Evolutionary conservation across 2,797 vertebrate genomes (phyloP).

Genomic region (Florisuga fusca): DNA sequence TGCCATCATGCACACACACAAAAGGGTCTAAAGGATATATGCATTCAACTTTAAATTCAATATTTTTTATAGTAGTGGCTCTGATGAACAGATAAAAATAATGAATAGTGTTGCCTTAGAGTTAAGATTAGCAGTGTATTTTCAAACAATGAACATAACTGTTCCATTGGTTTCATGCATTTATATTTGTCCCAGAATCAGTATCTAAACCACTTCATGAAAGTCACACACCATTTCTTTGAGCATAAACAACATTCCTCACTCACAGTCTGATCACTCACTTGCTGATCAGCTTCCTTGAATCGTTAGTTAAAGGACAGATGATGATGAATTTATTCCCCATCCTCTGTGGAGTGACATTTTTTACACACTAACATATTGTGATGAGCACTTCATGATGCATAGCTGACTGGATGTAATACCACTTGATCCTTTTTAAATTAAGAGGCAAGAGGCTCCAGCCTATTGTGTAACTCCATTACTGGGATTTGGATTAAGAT

Average conservation of each 20-base stretch:
- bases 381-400: constrained; percentile 36
- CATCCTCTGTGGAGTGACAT: neutral
- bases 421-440: constrained; percentile 64
- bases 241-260: constrained; percentile 19
- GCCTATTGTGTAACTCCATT: constrained; percentile 51
- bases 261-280: neutral
- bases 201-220: neutral
- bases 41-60: neutral
- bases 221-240: constrained; percentile 24
- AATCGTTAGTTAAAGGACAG: neutral
- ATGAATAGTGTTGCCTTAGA: neutral
- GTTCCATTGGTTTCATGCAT: neutral
- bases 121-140: neutral
- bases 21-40: neutral
- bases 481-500: constrained; percentile 68
- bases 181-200: neutral
- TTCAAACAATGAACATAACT: neutral
- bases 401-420: constrained; percentile 39
- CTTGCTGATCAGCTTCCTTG: constrained; percentile 2
- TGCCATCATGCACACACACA: neutral
- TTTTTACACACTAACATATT: neutral
- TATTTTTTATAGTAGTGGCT: neutral
- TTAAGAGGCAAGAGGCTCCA: constrained; percentile 43
- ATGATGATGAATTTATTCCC: constrained; percentile 23
- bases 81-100: neutral